Evolutionary conservation across 2,797 vertebrate species (phyloP), one percentile per base, ranked within the genome.

Genomic region (Tenualosa thibaudeaui): DNA sequence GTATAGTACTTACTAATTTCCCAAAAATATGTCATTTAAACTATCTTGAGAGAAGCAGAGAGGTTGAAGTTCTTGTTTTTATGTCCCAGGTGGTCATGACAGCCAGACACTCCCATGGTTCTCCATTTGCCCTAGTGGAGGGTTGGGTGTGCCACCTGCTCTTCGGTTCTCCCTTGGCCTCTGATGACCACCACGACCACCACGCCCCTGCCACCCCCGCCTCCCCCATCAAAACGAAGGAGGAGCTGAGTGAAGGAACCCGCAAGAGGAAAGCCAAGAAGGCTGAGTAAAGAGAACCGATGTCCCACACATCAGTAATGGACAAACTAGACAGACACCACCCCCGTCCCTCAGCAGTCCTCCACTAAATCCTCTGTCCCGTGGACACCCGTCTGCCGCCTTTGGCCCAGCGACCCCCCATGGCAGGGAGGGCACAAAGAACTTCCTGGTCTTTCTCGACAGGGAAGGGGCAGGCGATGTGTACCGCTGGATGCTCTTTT

Each of bases 211-310:
- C 68, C 81, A 86, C 85, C 46, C 93, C 96, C 0, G 87, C 95
- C 19, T 94, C 96, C 86, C 95, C 96, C 0, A 91, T 94, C 84
- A 99, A 98, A 93, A 95, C 95, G 88, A 98, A 97, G 92, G 98
- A 99, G 90, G 98, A 99, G 89, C 94, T 98, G 88, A 96, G 96
- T 0, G 98, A 99, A 92, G 97, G 97, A 68, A 94, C 95, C 22
- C 96, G 97, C 89, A 99, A 98, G 91, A 94, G 97, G 91, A 99
- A 99, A 93, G 95, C 95, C 60, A 99, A 99, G 94, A 99, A 99
- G 91, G 97, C 97, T 0, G 98, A 99, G 91, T 99, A 97, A 94
- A 88, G 83, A 5, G 40, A 10, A 0, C 24, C 62, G 31, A 31
- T 68, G 9, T 46, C 62, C 62, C 9, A 7, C 26, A 26, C n/a